phyloP scores from a whole-genome alignment of 2,113 vertebrate genomes.

The Tretioscincus oriximinensis region DNA sequence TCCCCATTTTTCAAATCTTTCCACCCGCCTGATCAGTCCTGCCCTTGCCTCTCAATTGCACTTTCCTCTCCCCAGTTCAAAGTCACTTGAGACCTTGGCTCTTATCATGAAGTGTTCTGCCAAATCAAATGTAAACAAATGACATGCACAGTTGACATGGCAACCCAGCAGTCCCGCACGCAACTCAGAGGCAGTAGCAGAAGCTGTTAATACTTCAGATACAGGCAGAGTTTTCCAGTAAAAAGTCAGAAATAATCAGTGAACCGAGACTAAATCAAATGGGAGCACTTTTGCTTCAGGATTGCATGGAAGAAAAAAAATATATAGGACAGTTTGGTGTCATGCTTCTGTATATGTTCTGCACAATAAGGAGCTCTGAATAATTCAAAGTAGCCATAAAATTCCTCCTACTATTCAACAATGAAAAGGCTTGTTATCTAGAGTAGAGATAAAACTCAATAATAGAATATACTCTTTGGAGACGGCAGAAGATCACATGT shows the following conservation, averaged over 20 bases:
- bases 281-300: not conserved
- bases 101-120: slow-evolving; percentile 70
- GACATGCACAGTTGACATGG: slow-evolving; percentile 74
- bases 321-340: not conserved
- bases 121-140: slow-evolving; percentile 74
- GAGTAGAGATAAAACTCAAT: no score
- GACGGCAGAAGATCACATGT: no score
- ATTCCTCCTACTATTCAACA: not conserved
- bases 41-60: not conserved
- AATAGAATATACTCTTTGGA: no score
- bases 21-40: not conserved
- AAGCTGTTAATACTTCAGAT: slow-evolving; percentile 57
- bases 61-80: slow-evolving; percentile 48
- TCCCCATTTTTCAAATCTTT: not conserved
- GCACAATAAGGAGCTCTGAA: not conserved
- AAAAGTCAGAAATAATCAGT: slow-evolving; percentile 19
- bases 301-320: not conserved
- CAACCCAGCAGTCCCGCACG: slow-evolving; percentile 66
- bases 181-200: slow-evolving; percentile 33
- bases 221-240: slow-evolving; percentile 54
- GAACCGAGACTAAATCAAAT: slow-evolving; percentile 16
- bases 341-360: not conserved
- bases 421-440: not conserved
- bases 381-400: not conserved
- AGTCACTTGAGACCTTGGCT: slow-evolving; percentile 66